These are phyloP conservation scores for Cistogaster globosa DNA, from an alignment of 2,888 invertebrate genomes.

Conservation along the genomic window DNA sequence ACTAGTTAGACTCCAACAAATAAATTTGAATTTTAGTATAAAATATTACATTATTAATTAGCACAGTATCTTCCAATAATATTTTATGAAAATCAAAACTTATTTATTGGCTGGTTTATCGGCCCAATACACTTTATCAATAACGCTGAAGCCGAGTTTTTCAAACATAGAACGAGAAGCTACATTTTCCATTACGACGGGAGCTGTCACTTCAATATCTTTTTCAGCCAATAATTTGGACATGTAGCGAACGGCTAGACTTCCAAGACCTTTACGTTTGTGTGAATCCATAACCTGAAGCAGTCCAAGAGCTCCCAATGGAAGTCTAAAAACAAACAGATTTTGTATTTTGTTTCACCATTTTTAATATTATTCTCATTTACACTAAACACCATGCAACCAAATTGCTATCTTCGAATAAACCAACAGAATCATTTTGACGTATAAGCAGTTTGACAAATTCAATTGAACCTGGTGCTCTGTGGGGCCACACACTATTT, in stretches of 20 bases:
- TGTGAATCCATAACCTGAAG: conserved; percentile 78
- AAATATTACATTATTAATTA: too few relatives aligned
- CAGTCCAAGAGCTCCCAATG: conserved; percentile 76
- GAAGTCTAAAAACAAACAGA: conserved; percentile 72
- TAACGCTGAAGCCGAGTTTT: conserved; percentile 77
- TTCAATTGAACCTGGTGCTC: conserved; percentile 71
- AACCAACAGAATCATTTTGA: conserved; percentile 76
- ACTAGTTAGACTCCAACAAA: too few relatives aligned
- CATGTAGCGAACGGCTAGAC: conserved; percentile 76
- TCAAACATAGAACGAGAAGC: conserved; percentile 79
- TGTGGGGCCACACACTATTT: conserved; percentile 78
- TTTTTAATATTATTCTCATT: neutral
- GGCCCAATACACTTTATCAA: conserved; percentile 74
- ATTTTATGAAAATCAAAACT: neutral
- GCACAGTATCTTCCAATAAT: too few relatives aligned
- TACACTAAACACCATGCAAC: conserved; percentile 80
- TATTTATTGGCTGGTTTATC: conserved; percentile 37
- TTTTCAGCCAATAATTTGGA: conserved; percentile 75
- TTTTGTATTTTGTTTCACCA: neutral
- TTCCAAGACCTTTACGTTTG: conserved; percentile 78
- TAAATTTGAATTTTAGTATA: too few relatives aligned
- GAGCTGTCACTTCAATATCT: conserved; percentile 76
- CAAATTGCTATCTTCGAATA: conserved; percentile 75
- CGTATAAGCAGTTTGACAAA: conserved; percentile 75
- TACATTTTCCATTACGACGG: conserved; percentile 74